Conservation (phyloP, 2,797 vertebrate species). For the Tragopan temminckii region DNA sequence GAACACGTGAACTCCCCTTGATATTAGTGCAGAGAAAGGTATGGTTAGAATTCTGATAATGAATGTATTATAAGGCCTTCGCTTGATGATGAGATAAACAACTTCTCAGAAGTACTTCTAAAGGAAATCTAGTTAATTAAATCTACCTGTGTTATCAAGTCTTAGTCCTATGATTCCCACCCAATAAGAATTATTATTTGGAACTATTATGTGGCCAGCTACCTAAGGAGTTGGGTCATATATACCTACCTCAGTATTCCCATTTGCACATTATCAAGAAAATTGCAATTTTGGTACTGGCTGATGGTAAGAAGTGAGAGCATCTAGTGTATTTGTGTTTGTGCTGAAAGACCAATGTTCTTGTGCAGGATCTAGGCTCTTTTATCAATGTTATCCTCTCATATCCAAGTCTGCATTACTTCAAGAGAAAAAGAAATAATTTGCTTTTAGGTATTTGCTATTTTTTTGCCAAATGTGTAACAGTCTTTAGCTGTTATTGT, state of each 20-base stretch:
- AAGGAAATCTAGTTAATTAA: not conserved
- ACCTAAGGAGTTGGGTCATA: not conserved
- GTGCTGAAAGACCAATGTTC: not conserved
- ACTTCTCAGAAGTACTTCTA: not conserved
- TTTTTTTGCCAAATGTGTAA: not conserved
- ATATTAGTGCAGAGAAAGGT: not conserved
- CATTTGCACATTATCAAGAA: not conserved
- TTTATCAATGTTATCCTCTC: not conserved
- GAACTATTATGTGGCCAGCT: not conserved
- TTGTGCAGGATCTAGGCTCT: not conserved
- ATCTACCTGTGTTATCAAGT: not conserved
- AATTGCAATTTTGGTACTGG: not conserved
- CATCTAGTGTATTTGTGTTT: accelerated
- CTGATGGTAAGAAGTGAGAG: not conserved
- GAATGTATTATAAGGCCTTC: not conserved
- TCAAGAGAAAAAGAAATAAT: not conserved
- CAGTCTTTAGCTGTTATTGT: not conserved
- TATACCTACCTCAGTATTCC: not conserved
- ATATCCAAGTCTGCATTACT: not conserved
- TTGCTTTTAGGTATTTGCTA: not conserved
- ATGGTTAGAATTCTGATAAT: not conserved
- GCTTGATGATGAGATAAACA: not conserved
- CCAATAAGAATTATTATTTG: not conserved
- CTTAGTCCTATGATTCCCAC: not conserved
- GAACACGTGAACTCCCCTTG: not conserved